A percentile compares a stretch with the other conserved stretches of the same genome.
phyloP scores from a whole-genome alignment of 2,797 vertebrate genomes.

The Amniataba percoides region DNA sequence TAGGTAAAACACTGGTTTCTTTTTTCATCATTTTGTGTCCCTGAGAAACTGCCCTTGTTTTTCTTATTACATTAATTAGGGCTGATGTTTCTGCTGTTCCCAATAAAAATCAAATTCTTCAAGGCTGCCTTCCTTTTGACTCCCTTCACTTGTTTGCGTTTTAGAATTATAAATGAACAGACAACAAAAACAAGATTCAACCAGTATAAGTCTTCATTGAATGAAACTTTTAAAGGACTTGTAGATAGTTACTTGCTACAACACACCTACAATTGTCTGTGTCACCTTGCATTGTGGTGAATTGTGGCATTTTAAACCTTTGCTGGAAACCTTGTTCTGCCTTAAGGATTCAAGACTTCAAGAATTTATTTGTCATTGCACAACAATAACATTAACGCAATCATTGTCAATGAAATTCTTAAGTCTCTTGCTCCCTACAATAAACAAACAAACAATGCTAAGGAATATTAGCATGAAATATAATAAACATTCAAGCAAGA shows the following conservation, averaged over 20 bases:
- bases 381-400: too few relatives aligned
- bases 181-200: neutral
- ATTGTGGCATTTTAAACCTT: neutral
- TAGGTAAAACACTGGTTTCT: neutral
- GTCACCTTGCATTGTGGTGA: neutral
- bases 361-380: too few relatives aligned
- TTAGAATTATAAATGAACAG: neutral
- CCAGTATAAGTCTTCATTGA: neutral
- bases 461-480: too few relatives aligned
- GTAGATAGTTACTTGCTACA: neutral
- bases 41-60: neutral
- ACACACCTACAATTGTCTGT: neutral
- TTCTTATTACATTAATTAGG: neutral
- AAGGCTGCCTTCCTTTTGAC: neutral
- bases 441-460: too few relatives aligned
- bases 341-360: too few relatives aligned
- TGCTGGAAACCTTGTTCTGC: neutral
- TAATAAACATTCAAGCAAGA: too few relatives aligned
- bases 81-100: neutral
- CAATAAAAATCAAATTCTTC: neutral
- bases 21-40: neutral
- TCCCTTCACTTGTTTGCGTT: neutral
- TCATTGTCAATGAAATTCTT: too few relatives aligned
- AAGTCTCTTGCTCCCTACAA: too few relatives aligned
- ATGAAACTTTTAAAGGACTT: constrained; percentile 2